A percentile compares a stretch with the other conserved stretches of the same genome.
These are phyloP conservation scores for Podocnemis expansa DNA, from an alignment of 2,113 vertebrate species.

Conservation along the genomic window DNA sequence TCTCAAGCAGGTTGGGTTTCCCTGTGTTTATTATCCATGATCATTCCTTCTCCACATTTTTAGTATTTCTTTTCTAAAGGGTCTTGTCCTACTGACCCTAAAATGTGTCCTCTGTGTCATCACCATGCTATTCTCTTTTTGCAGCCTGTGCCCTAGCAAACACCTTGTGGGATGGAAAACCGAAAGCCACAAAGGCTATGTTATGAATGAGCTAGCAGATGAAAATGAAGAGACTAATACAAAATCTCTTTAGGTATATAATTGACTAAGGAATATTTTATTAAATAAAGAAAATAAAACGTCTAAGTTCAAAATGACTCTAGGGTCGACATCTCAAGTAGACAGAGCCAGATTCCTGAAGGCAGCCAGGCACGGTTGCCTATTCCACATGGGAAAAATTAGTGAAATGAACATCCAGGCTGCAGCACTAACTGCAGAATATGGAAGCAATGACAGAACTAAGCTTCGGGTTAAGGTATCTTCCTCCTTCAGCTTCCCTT, in stretches of 20 bases:
- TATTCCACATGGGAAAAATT: not conserved
- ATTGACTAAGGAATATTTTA: fast-evolving
- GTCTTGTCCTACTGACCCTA: not conserved
- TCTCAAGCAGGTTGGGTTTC: not conserved
- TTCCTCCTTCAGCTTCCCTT: not conserved
- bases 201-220: not conserved
- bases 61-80: not conserved
- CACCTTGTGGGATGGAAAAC: not conserved
- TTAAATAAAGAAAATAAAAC: not conserved
- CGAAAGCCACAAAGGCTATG: not conserved
- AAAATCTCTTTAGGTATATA: fast-evolving
- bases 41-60: not conserved
- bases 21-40: not conserved
- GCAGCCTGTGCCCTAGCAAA: fast-evolving
- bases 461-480: fast-evolving
- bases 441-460: fast-evolving
- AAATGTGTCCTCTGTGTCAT: fast-evolving
- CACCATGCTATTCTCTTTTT: fast-evolving
- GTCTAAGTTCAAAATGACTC: not conserved
- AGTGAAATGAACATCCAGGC: fast-evolving
- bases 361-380: not conserved
- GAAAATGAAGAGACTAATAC: not conserved
- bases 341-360: not conserved
- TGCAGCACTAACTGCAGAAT: fast-evolving
- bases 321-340: not conserved